These are phyloP conservation scores for Flexamia atlantica DNA, from an alignment of 2,888 invertebrate genomes.

Conservation along the genomic window DNA sequence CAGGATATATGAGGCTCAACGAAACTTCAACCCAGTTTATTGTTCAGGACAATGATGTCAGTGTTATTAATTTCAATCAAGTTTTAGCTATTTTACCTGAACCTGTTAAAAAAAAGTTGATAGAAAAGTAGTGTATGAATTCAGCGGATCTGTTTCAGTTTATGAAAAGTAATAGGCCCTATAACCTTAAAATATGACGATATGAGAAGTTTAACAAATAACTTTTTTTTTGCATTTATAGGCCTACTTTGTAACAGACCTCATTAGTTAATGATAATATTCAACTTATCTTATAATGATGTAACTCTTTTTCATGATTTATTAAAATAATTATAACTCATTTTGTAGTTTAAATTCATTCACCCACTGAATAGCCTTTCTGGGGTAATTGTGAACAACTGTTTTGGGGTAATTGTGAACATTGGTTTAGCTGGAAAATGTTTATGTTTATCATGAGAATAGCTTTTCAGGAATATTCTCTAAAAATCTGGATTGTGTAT, in stretches of 20 bases:
- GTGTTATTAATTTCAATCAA: constrained; percentile 47
- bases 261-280: neutral
- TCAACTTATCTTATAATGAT: neutral
- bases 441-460: constrained; percentile 39
- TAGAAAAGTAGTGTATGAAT: constrained; percentile 59
- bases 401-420: constrained; percentile 58
- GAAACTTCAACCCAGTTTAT: constrained; percentile 48
- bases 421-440: constrained; percentile 46
- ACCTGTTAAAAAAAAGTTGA: constrained; percentile 48
- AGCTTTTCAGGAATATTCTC: constrained; percentile 7
- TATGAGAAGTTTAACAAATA: neutral
- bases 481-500: constrained; percentile 51
- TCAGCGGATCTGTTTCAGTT: constrained; percentile 50
- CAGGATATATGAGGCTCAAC: constrained; percentile 39
- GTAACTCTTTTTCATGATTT: constrained; percentile 20
- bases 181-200: neutral
- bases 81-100: constrained; percentile 51
- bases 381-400: constrained; percentile 57
- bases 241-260: neutral
- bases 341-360: constrained; percentile 40
- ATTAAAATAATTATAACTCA: constrained; percentile 49
- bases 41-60: constrained; percentile 49
- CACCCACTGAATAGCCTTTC: constrained; percentile 26
- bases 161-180: constrained; percentile 41
- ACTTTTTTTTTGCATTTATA: neutral